Conservation (phyloP, 1,140 invertebrate genomes). For the Phymorhynchus buccinoides region DNA sequence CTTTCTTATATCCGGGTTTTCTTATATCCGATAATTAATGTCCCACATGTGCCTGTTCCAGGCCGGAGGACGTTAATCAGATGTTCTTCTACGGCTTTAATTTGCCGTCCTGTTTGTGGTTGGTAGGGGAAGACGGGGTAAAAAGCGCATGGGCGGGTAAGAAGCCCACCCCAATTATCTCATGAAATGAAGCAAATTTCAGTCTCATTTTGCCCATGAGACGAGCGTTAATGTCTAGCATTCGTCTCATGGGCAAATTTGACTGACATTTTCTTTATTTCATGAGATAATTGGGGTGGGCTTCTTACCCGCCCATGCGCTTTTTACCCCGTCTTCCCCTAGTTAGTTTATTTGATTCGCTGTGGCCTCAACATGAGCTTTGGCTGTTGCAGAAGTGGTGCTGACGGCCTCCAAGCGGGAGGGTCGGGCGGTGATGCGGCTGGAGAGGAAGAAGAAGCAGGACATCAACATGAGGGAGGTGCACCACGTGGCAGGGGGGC, state of each 20-base stretch:
- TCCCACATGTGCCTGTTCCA: too few species aligned
- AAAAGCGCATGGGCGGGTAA: too few species aligned
- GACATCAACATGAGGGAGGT: conserved; percentile 61
- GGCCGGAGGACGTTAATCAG: too few species aligned
- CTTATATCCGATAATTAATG: too few species aligned
- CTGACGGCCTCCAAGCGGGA: conserved; percentile 66
- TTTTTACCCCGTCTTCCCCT: too few species aligned
- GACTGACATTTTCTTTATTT: neutral
- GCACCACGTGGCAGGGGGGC: conserved; percentile 64
- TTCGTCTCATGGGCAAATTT: neutral
- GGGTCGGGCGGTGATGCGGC: conserved; percentile 57
- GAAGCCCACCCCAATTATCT: too few species aligned
- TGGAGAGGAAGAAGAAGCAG: conserved; percentile 59
- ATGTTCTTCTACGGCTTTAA: neutral
- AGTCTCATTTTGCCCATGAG: too few species aligned
- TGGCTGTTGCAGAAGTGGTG: conserved; percentile 61
- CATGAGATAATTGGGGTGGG: neutral
- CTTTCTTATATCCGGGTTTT: too few species aligned
- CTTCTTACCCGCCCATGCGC: neutral
- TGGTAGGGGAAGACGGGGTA: too few species aligned
- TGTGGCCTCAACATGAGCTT: neutral
- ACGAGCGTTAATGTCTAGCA: neutral
- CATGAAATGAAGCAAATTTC: too few species aligned
- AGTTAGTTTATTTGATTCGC: neutral
- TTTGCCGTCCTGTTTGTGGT: neutral